Evolutionary conservation across 1,140 invertebrate species (phyloP).

Genomic region (Thaumatotibia leucotreta): DNA sequence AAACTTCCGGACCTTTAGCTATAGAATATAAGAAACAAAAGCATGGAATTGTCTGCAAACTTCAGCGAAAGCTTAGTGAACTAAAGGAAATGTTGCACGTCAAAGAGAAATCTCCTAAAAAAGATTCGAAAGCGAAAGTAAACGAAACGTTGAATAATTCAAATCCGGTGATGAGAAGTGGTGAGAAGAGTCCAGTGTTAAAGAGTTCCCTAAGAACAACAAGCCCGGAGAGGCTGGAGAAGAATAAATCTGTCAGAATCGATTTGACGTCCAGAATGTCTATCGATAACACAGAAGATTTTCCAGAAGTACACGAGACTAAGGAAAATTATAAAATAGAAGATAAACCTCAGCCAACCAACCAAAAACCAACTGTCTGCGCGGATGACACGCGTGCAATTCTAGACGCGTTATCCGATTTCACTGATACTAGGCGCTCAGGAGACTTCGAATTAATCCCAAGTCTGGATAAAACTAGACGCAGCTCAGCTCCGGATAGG

Average conservation of each 20-base stretch:
- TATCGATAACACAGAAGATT: background rate
- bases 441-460: constrained; percentile 12
- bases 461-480: constrained; percentile 16
- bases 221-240: background rate
- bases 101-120: background rate
- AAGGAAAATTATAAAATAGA: background rate
- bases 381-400: constrained; percentile 55
- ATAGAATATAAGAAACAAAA: background rate
- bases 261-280: background rate
- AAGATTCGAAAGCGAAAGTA: background rate
- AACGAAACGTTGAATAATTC: background rate
- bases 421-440: constrained; percentile 35
- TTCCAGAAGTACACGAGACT: no score
- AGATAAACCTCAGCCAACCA: constrained; percentile 19
- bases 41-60: background rate
- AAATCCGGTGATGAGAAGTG: no score
- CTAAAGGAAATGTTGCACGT: background rate
- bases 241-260: background rate
- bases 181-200: background rate
- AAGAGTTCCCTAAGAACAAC: background rate
- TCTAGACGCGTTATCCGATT: constrained; percentile 50
- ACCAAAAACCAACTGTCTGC: constrained; percentile 23
- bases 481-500: constrained; percentile 36
- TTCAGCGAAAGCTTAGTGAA: background rate
- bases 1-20: background rate